Evolutionary conservation across 92 coral and sea anemone species (phyloP), one percentile per base, ranked within the genome.

Genomic region (Metridium senile): DNA sequence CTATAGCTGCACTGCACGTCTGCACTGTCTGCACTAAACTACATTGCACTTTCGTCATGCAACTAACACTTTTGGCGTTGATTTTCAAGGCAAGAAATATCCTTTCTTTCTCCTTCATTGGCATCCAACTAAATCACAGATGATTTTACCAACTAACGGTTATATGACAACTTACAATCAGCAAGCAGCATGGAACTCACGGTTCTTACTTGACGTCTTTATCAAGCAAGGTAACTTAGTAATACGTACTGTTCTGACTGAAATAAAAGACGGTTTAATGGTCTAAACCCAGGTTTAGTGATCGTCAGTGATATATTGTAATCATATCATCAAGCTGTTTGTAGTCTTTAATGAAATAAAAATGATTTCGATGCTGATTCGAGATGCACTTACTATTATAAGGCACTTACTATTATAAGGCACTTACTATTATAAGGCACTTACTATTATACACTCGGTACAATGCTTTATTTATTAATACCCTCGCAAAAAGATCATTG

Each of bases 111-210:
- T 65, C 1, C 54, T 77, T 33, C 73, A 77, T 58, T 77, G 82
- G 82, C 82, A 77, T 51, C 82, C 82, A 7, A 77, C 74, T 20
- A 77, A 77, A 34, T n/a, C 64, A 66, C 73, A 32, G n/a, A 0
- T 39, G 13, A 13, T 0, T 9, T 27, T 31, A 1, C 22, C 23
- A 18, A 27, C 52, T 21, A 31, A 32, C 2, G 65, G 66, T 7
- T 1, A 3, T 33, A 63, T 25, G 16, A 26, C 27, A 2, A 63
- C 69, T 34, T 9, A 21, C 22, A n/a, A 54, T 25, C 78, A 73
- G 33, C 28, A 73, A 58, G 67, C 67, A 9, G 54, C 57, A 25
- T 32, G 53, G 23, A 58, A 57, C 33, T 35, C 78, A 23, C 65
- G 65, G 23, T 73, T 57, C 34, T 73, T 73, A 28, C 9, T 35